Base-by-base conservation (phyloP, 2,113 vertebrate genomes). In the Charina bottae region DNA sequence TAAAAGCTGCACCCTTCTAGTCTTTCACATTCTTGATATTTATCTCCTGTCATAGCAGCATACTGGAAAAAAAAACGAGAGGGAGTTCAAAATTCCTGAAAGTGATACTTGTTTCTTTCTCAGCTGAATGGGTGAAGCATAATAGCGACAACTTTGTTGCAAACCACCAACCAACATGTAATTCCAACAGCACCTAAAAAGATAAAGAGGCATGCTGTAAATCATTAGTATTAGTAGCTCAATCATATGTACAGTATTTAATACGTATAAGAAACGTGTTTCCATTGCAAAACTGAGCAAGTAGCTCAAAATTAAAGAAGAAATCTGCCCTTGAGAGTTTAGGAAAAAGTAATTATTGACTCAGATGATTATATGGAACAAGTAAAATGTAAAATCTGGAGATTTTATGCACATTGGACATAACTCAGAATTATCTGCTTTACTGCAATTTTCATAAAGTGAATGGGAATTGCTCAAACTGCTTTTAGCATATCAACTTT, bases 91-190 rank as follows among this genome's bases (percentile, higher is more conserved):
- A 37, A 49, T 46, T 68, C 0, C 2, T 62, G 83, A 23, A 42
- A 83, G 37, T 53, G 83, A 49, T 6, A n/a, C 10, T 28, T 8
- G 72, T 85, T 91, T 93, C 62, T 42, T 93, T 86, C 94, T 98
- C 98, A 99, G 97, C 98, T 98, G 96, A 99, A 96, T 15, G 98
- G 97, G 92, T 98, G 98, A 0, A 99, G 98, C 88, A 98, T 94
- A 83, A 99, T 97, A 1, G 98, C 98, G 62, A 99, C 98, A 3
- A 99, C 99, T 96, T 99, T 99, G 97, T 99, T 99, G 95, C 99
- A 99, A 90, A 99, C 99, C 90, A 99, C 98, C 88, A 99, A 98
- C 99, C 99, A 99, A 94, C 98, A 99, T 28, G 99, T 99, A 94
- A 99, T 98, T 92, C 99, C 99, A 92, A 99, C 98, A 53, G 99